Evolutionary conservation across 2,113 vertebrate species (phyloP), one percentile per base, ranked within the genome.

Genomic region (Bagarius yarrelli): DNA sequence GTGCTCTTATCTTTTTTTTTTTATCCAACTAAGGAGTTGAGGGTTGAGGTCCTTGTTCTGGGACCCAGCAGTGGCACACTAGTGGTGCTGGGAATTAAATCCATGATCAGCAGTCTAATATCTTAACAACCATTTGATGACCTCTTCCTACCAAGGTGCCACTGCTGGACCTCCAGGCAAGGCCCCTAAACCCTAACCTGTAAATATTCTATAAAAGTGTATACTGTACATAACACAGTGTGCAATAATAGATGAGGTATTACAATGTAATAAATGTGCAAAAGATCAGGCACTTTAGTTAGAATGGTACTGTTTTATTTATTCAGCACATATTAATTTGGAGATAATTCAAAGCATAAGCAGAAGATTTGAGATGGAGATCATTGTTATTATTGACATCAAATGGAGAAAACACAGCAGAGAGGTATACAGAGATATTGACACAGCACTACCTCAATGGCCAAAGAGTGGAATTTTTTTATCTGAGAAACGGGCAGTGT

Each of bases 401-500:
- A 18, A 44, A 11, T 50, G 16, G 40, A 50, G 67, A 47, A 47
- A 69, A 47, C 66, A 47, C 36, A 44, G 19, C 19, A 40, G 4
- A 5, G 6, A 4, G 8, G 27, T 16, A 52, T 27, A 27, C 40
- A 25, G 66, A 69, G 23, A 69, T 71, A 27, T 71, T 71, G 50
- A 18, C 44, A 71, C 50, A 72, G 16, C 16, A 32, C 27, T 16
- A 18, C 32, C 16, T 52, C 47, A 52, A 16, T 47, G 66, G 50
- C 27, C 60, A 47, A 25, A 25, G n/a, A 25, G 8, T 47, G 16
- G 74, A 23, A 19, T 70, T 50, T 47, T 69, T 71, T 25, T n/a
- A 50, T 64, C 15, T 76, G 74, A 61, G 74, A 56, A 61, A 47
- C 27, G 61, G 50, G 36, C 70, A 25, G 47, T 74, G 77, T 52